These are phyloP conservation scores for Drosophila pectinifera DNA, from an alignment of 1,140 invertebrate genomes.

Conservation along the genomic window DNA sequence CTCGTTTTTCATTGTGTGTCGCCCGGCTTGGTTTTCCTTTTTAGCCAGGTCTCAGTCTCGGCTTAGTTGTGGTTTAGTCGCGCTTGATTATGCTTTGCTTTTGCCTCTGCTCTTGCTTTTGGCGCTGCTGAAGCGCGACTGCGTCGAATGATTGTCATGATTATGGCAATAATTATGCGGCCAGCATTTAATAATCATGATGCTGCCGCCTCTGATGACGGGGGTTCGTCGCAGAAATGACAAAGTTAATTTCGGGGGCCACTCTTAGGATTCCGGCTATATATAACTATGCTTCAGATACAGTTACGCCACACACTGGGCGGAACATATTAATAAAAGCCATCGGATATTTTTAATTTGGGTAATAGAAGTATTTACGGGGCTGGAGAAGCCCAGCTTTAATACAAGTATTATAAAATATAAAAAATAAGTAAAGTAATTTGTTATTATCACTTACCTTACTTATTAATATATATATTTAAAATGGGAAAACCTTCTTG, in stretches of 20 bases:
- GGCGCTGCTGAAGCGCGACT: slow-evolving; percentile 58
- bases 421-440: too few species aligned
- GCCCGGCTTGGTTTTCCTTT: slow-evolving; percentile 51
- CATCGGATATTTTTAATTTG: too few species aligned
- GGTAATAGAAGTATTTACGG: too few species aligned
- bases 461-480: too few species aligned
- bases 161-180: slow-evolving; percentile 66
- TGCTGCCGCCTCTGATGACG: slow-evolving; percentile 47
- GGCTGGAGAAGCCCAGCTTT: too few species aligned
- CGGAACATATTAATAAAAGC: background rate
- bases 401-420: too few species aligned
- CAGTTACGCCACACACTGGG: slow-evolving; percentile 14
- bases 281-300: slow-evolving; percentile 47
- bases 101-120: slow-evolving; percentile 26
- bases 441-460: too few species aligned
- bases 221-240: slow-evolving; percentile 58
- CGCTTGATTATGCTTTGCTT: slow-evolving; percentile 69
- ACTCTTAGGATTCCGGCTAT: slow-evolving; percentile 28
- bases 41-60: slow-evolving; percentile 25
- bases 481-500: too few species aligned
- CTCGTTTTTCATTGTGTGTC: slow-evolving; percentile 81
- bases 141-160: slow-evolving; percentile 64
- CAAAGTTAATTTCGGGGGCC: slow-evolving; percentile 63
- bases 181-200: slow-evolving; percentile 52
- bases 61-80: slow-evolving; percentile 55